These are phyloP conservation scores for Engraulis encrasicolus DNA, from an alignment of 2,113 vertebrate species.

Conservation along the genomic window DNA sequence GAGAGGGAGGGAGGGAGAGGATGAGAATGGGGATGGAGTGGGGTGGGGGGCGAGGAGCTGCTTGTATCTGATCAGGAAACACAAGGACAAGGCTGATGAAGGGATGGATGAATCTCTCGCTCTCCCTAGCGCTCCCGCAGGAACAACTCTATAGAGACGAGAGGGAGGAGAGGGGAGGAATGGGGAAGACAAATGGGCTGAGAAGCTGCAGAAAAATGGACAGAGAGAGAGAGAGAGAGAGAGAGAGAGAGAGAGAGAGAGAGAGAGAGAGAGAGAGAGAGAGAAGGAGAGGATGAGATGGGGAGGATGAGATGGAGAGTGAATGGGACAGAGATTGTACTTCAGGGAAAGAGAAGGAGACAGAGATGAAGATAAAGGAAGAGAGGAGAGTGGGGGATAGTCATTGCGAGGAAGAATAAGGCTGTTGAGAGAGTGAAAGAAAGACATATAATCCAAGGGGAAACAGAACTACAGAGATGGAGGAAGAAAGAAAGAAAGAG, in stretches of 20 bases:
- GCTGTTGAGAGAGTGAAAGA: too few species aligned
- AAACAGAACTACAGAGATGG: too few species aligned
- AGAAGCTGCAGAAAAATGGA: background rate
- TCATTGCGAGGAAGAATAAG: too few species aligned
- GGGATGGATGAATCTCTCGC: background rate
- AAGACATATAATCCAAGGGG: too few species aligned
- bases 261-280: background rate
- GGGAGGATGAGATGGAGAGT: too few species aligned
- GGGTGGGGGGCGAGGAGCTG: background rate
- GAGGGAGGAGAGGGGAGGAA: background rate
- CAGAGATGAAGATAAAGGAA: background rate
- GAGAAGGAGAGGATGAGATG: background rate
- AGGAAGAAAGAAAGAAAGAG: too few species aligned
- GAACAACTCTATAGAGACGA: background rate
- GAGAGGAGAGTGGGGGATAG: too few species aligned
- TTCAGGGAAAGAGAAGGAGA: background rate
- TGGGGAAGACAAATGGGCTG: too few species aligned
- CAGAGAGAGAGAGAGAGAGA: background rate
- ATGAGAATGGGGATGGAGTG: background rate
- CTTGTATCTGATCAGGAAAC: background rate
- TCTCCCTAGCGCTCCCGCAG: background rate
- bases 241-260: too few species aligned
- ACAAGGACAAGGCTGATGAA: conserved; percentile 10
- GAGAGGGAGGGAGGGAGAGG: background rate
- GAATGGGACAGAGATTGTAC: too few species aligned